A percentile compares a stretch with the other conserved stretches of the same genome.
These are phyloP conservation scores for Eulemur albifrons DNA, from an alignment of 2,797 vertebrate genomes.

Conservation along the genomic window DNA sequence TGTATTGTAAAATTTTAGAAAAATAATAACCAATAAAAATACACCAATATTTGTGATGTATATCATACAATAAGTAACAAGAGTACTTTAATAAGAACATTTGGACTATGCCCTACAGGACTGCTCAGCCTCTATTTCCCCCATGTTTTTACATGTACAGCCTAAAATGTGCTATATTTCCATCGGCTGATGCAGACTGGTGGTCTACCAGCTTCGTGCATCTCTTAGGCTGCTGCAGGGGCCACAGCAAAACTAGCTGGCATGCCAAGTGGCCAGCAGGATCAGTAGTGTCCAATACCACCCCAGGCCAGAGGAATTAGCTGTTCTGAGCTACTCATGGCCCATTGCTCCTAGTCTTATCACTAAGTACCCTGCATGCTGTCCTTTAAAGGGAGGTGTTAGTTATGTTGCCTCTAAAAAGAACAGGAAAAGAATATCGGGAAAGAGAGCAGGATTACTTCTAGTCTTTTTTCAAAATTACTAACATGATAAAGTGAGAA, in stretches of 20 bases:
- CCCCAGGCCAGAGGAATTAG: neutral
- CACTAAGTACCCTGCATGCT: neutral
- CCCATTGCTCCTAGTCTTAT: neutral
- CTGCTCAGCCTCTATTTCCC: too few species aligned
- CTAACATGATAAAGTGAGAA: neutral
- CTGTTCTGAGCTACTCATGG: neutral
- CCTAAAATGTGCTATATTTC: neutral
- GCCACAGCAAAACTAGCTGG: too few species aligned
- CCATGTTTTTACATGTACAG: neutral
- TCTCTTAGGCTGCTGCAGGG: accelerated
- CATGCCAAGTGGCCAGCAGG: neutral
- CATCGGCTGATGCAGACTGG: neutral
- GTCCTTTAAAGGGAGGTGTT: neutral
- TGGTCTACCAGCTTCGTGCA: too few species aligned
- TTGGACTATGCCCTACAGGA: too few species aligned
- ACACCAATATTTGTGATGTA: neutral
- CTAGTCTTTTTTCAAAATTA: neutral
- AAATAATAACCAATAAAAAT: neutral
- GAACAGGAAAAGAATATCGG: neutral
- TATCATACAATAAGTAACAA: neutral
- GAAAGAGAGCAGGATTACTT: neutral
- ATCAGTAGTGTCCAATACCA: neutral
- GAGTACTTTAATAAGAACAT: neutral
- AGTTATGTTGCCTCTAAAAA: neutral
- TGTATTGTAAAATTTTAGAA: neutral